A percentile compares a stretch with the other conserved stretches of the same genome.
Evolutionary conservation across 2,113 vertebrate species (phyloP).

Genomic region (Felis catus): DNA sequence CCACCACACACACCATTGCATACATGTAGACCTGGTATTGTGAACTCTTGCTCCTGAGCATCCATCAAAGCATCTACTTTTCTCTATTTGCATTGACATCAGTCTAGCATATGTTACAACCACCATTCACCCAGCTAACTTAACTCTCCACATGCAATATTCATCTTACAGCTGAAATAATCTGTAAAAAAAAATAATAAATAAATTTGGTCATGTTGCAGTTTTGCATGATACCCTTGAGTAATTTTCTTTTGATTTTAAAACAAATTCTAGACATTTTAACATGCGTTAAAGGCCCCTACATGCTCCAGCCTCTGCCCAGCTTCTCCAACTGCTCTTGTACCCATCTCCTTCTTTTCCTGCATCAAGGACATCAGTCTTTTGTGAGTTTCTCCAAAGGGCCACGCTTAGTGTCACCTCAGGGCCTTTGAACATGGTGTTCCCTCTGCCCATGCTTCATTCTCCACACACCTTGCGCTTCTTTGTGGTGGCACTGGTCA

Average conservation of each 20-base stretch:
- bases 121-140: neutral
- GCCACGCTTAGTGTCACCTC: neutral
- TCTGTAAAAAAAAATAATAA: neutral
- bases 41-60: neutral
- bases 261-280: constrained; percentile 13
- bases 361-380: neutral
- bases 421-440: neutral
- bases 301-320: neutral
- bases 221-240: neutral
- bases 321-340: neutral
- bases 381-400: neutral
- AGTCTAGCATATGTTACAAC: neutral
- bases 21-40: too few species aligned
- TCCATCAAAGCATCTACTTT: neutral
- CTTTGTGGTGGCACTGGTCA: neutral
- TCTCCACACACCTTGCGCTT: neutral
- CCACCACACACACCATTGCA: neutral
- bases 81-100: neutral
- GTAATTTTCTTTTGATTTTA: neutral
- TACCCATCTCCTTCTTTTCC: neutral
- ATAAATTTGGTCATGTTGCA: neutral
- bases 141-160: neutral
- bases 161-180: neutral
- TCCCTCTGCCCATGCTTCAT: neutral
- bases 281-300: neutral